Percentiles rank a stretch among this genome's conserved stretches.
Evolutionary conservation across 2,888 invertebrate species (phyloP).

Genomic region (Drosophila infuscata): DNA sequence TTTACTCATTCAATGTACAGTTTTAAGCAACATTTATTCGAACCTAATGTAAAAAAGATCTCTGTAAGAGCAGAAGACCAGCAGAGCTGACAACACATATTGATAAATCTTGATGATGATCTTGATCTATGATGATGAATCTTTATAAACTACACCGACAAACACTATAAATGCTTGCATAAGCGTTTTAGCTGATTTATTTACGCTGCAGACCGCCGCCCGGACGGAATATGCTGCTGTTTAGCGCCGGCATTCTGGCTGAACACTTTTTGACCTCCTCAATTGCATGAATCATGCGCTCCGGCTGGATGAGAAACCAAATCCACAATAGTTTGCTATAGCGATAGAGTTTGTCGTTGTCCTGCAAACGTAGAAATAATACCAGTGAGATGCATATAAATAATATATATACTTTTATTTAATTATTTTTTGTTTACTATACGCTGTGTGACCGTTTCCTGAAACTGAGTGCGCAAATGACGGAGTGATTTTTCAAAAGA

Average conservation of each 20-base stretch:
- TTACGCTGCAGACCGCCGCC: slow-evolving; percentile 64
- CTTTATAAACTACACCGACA: neutral
- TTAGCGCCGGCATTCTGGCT: slow-evolving; percentile 71
- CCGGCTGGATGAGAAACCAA: slow-evolving; percentile 84
- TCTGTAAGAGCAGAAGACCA: neutral
- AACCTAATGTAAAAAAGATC: too few relatives aligned
- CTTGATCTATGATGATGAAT: neutral
- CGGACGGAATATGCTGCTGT: slow-evolving; percentile 47
- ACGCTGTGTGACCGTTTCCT: slow-evolving; percentile 74
- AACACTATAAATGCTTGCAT: too few relatives aligned
- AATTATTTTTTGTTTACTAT: slow-evolving; percentile 64
- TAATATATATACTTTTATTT: neutral
- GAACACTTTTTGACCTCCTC: slow-evolving; percentile 82
- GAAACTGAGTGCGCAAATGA: slow-evolving; percentile 75
- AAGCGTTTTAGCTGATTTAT: slow-evolving; percentile 26
- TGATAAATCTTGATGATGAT: neutral
- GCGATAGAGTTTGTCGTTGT: slow-evolving; percentile 81
- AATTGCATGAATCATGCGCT: slow-evolving; percentile 81
- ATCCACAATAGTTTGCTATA: slow-evolving; percentile 83
- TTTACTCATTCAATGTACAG: neutral
- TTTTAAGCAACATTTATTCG: neutral
- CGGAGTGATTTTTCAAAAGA: slow-evolving; percentile 75
- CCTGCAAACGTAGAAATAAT: slow-evolving; percentile 51
- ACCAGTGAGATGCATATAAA: neutral
- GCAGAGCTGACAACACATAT: neutral